Conservation (phyloP, 2,797 vertebrate species). For the Lithobates sylvaticus region DNA sequence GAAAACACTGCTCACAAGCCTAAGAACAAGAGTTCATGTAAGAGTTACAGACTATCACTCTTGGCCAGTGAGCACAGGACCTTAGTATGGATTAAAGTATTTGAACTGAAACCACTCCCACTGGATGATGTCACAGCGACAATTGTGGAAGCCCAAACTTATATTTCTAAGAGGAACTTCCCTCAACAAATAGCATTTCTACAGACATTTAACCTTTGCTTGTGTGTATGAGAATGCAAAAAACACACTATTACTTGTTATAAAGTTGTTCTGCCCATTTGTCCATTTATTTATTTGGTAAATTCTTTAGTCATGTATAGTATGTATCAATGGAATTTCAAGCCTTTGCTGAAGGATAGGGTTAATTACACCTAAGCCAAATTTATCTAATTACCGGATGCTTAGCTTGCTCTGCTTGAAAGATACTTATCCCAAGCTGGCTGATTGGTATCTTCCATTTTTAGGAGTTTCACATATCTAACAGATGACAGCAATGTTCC, state of each 20-base stretch:
- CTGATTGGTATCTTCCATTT: conserved; percentile 69
- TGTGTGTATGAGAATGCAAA: not conserved
- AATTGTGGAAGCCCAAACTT: no score
- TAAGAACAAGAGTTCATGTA: no score
- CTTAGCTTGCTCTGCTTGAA: conserved; percentile 4
- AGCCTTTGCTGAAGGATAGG: not conserved
- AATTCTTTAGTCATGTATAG: not conserved
- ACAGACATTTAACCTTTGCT: not conserved
- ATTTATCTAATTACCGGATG: conserved; percentile 24
- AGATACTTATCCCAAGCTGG: conserved; percentile 61
- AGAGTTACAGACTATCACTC: no score
- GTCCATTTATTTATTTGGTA: not conserved
- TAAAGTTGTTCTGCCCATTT: not conserved
- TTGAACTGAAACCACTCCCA: no score
- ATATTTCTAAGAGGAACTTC: no score
- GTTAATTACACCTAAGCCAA: conserved; percentile 20
- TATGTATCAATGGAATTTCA: not conserved
- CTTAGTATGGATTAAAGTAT: no score
- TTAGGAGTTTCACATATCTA: conserved; percentile 75
- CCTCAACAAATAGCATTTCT: no score
- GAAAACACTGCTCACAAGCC: no score
- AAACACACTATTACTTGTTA: not conserved
- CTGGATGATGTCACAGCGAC: no score
- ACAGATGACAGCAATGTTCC: conserved; percentile 81
- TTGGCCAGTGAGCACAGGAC: no score